phyloP scores from a whole-genome alignment of 2,113 vertebrate genomes.

The Catharus bicknelli region DNA sequence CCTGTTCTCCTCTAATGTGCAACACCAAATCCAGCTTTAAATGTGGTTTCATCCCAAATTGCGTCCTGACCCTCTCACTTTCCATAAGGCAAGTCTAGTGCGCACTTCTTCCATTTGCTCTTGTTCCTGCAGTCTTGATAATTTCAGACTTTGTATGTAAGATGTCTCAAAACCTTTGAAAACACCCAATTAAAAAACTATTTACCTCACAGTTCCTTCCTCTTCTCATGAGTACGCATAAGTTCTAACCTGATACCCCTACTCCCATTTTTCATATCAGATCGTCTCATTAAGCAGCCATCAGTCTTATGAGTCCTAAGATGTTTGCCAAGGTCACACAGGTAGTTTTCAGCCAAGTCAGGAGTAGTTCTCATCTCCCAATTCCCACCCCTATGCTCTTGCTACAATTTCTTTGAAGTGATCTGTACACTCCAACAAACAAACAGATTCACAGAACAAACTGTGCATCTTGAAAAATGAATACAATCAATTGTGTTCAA shows the following conservation, averaged over 20 bases:
- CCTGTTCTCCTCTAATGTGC: background rate
- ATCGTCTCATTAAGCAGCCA: conserved; percentile 37
- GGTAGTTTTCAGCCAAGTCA: conserved; percentile 33
- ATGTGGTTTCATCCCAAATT: background rate
- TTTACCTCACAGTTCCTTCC: background rate
- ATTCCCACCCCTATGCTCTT: conserved; percentile 1
- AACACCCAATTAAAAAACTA: background rate
- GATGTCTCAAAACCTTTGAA: background rate
- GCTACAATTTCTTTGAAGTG: background rate
- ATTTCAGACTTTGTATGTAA: background rate
- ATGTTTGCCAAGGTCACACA: conserved; percentile 43
- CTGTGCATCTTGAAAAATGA: background rate
- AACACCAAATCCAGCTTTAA: background rate
- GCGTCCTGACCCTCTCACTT: background rate
- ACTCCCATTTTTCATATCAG: background rate
- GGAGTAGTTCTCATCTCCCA: conserved; percentile 17
- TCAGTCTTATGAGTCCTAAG: background rate
- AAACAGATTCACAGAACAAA: background rate
- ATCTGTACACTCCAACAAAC: background rate
- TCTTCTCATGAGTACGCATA: background rate
- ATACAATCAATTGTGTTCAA: background rate
- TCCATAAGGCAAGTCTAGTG: background rate
- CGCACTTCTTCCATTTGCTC: background rate
- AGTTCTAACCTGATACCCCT: background rate
- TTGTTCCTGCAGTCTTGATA: background rate